Percentiles rank a stretch among this genome's conserved stretches.
Conservation (phyloP, 2,888 invertebrate species). For the Drosophila quinaria region DNA sequence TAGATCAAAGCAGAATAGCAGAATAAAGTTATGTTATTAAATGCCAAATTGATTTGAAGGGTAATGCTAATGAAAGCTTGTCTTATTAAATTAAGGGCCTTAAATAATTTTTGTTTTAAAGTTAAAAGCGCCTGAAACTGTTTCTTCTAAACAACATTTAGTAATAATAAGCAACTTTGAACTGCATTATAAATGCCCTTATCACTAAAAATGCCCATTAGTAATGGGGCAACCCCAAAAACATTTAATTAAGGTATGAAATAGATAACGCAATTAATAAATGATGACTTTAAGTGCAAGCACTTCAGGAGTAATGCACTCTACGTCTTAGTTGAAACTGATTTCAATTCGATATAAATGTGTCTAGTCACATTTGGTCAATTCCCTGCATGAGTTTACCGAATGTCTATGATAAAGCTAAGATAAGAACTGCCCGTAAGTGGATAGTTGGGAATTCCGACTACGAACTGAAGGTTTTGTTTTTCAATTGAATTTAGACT, state of each 20-base stretch:
- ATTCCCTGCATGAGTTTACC: conserved; percentile 33
- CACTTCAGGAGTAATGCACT: conserved; percentile 4
- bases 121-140: too few relatives aligned
- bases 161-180: neutral
- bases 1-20: neutral
- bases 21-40: too few relatives aligned
- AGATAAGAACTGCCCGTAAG: neutral
- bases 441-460: conserved; percentile 8
- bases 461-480: neutral
- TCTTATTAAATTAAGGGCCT: too few relatives aligned
- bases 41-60: neutral
- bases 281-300: neutral
- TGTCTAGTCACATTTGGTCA: conserved; percentile 31
- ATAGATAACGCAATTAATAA: neutral
- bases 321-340: conserved; percentile 3
- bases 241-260: neutral
- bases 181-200: conserved; percentile 1
- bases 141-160: neutral
- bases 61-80: neutral
- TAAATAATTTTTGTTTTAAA: neutral
- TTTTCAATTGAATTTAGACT: neutral
- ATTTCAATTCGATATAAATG: conserved; percentile 5
- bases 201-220: conserved; percentile 12
- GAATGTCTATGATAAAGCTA: conserved; percentile 13
- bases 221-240: conserved; percentile 22